Evolutionary conservation across 1,140 invertebrate genomes (phyloP).

Genomic region (Diorhabda elongata): DNA sequence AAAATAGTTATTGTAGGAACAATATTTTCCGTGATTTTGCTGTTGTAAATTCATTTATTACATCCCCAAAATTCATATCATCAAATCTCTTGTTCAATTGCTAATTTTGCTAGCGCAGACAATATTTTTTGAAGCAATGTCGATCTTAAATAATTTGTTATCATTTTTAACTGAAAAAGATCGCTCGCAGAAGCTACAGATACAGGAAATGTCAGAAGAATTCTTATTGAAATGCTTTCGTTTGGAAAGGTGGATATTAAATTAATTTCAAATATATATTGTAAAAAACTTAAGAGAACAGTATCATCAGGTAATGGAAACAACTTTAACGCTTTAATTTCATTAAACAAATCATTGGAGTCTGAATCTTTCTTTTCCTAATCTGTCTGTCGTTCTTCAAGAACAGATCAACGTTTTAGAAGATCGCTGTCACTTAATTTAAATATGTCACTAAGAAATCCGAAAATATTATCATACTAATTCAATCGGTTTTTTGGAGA

Average conservation of each 20-base stretch:
- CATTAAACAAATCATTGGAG: neutral
- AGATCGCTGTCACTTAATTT: neutral
- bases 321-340: no score
- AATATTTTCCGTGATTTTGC: conserved; percentile 1
- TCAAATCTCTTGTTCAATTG: no score
- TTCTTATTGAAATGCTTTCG: conserved; percentile 21
- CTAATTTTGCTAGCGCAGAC: conserved; percentile 6
- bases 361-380: conserved; percentile 11
- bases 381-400: neutral
- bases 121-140: conserved; percentile 29
- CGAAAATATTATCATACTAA: neutral
- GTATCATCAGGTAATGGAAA: conserved; percentile 1
- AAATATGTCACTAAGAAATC: conserved; percentile 9
- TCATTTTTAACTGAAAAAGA: no score
- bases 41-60: conserved; percentile 16
- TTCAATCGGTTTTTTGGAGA: conserved; percentile 12
- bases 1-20: conserved; percentile 10
- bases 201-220: conserved; percentile 26
- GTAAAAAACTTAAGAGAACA: neutral
- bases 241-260: no score
- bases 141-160: conserved; percentile 22
- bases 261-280: no score
- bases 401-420: no score
- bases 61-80: no score
- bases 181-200: no score